Conservation (phyloP, 2,888 invertebrate species). For the Oscheius sp. region DNA sequence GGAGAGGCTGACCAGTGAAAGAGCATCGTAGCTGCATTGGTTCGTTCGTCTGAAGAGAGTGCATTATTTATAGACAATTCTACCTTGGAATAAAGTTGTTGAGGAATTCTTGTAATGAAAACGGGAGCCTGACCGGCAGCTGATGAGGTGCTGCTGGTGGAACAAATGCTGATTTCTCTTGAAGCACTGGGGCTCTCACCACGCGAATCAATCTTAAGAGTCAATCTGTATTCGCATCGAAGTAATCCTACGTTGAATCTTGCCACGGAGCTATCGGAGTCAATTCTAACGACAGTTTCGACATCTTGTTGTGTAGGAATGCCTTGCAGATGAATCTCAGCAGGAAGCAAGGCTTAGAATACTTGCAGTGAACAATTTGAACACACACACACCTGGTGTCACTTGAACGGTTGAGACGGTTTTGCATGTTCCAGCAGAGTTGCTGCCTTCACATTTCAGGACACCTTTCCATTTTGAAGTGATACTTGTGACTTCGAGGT, state of each 20-base stretch:
- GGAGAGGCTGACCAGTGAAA: conserved; percentile 61
- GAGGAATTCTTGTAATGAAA: conserved; percentile 45
- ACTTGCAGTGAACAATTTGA: not conserved
- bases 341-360: conserved; percentile 10
- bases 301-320: conserved; percentile 37
- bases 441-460: conserved; percentile 50
- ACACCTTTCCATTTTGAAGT: conserved; percentile 44
- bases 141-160: conserved; percentile 37
- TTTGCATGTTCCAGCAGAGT: conserved; percentile 50
- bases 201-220: conserved; percentile 25
- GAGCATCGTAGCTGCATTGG: conserved; percentile 52
- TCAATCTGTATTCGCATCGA: not conserved
- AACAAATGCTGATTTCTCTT: conserved; percentile 39
- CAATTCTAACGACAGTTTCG: conserved; percentile 17
- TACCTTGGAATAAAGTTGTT: conserved; percentile 40
- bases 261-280: conserved; percentile 8
- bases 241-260: conserved; percentile 15
- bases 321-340: conserved; percentile 28
- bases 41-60: conserved; percentile 43
- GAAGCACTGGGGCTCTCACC: conserved; percentile 31
- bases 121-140: conserved; percentile 39
- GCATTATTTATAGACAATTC: not conserved
- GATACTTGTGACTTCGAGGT: conserved; percentile 41
- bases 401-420: conserved; percentile 39
- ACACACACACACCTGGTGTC: conserved; percentile 15